Percentiles rank a stretch among this genome's conserved stretches.
phyloP scores from a whole-genome alignment of 2,113 vertebrate genomes.

The Rhabdornis inornatus region DNA sequence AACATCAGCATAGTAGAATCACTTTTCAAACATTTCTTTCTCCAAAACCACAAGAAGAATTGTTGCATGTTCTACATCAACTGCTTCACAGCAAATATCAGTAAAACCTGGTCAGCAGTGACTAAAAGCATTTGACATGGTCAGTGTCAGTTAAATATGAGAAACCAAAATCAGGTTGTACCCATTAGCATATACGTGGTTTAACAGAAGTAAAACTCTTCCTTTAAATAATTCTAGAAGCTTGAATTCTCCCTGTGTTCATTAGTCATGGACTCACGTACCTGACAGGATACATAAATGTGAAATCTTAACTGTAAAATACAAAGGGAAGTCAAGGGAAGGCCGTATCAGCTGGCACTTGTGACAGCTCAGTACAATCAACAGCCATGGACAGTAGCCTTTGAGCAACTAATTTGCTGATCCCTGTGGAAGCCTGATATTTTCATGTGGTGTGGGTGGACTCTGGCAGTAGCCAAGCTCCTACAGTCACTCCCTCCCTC shows the following conservation, averaged over 20 bases:
- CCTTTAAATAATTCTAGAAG: neutral
- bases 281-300: neutral
- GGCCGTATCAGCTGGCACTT: neutral
- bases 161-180: neutral
- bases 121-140: neutral
- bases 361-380: neutral
- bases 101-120: neutral
- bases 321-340: neutral
- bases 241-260: neutral
- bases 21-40: neutral
- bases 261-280: neutral
- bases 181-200: neutral
- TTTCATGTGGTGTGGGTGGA: neutral
- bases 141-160: neutral
- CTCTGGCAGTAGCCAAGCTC: neutral
- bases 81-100: neutral
- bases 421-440: neutral
- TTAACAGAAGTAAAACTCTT: neutral
- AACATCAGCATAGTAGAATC: neutral
- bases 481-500: neutral
- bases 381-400: neutral
- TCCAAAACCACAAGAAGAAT: neutral
- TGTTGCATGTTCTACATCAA: neutral
- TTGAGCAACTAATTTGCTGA: neutral
- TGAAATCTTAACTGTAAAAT: neutral